A percentile compares a stretch with the other conserved stretches of the same genome.
phyloP scores from a whole-genome alignment of 2,113 vertebrate species.

The Lamprologus ornatipinnis region DNA sequence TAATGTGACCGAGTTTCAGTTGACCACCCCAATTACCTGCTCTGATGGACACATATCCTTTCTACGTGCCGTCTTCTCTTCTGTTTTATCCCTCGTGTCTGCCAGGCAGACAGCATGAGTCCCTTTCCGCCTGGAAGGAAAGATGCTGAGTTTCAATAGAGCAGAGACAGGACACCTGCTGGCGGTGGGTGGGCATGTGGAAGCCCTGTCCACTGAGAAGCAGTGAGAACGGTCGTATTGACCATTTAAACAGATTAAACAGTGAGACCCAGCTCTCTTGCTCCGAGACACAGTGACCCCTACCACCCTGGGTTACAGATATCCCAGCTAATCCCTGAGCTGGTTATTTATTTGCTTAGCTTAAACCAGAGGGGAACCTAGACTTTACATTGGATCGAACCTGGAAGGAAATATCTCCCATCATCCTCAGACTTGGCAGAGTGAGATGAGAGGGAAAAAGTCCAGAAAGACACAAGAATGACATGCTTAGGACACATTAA shows the following conservation, averaged over 20 bases:
- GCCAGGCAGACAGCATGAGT: slow-evolving; percentile 15
- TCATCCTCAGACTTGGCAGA: not conserved
- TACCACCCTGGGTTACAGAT: slow-evolving; percentile 23
- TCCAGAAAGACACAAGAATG: not conserved
- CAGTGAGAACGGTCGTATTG: slow-evolving; percentile 36
- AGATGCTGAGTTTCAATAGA: not conserved
- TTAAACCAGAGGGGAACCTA: slow-evolving; percentile 21
- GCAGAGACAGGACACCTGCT: slow-evolving; percentile 36
- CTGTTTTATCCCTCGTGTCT: slow-evolving; percentile 32
- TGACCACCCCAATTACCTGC: slow-evolving; percentile 33
- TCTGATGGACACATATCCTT: slow-evolving; percentile 31
- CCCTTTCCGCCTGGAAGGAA: slow-evolving; percentile 6
- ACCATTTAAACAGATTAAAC: slow-evolving; percentile 77
- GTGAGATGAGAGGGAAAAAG: not conserved
- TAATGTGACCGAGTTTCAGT: not conserved
- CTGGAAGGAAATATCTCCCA: slow-evolving; percentile 26
- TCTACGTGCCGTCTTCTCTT: not conserved
- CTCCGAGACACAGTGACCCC: slow-evolving; percentile 49
- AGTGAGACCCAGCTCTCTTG: slow-evolving; percentile 9
- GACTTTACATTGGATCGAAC: slow-evolving; percentile 12
- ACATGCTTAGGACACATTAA: not conserved
- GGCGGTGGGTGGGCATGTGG: slow-evolving; percentile 4
- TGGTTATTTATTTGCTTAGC: slow-evolving; percentile 53
- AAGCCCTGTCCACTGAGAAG: slow-evolving; percentile 28
- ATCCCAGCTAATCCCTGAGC: slow-evolving; percentile 48